These are phyloP conservation scores for Trichosurus vulpecula DNA, from an alignment of 2,797 vertebrate species.

Conservation along the genomic window DNA sequence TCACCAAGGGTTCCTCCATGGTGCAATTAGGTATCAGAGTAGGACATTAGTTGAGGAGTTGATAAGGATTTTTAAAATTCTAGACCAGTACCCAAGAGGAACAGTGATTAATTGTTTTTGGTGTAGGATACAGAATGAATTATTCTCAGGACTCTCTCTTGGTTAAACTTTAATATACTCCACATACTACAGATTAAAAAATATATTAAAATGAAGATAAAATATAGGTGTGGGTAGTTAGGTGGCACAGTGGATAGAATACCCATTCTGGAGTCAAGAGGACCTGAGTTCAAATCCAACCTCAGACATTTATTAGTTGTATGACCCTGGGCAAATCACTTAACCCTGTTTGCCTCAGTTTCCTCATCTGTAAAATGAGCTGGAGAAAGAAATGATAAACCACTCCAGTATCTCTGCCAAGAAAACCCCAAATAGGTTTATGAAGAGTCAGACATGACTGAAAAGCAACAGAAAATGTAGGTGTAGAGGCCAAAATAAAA, in stretches of 20 bases:
- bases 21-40: neutral
- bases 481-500: conserved; percentile 13
- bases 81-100: neutral
- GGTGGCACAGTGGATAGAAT: neutral
- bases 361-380: neutral
- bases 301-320: neutral
- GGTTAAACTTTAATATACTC: conserved; percentile 65
- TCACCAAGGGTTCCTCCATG: neutral
- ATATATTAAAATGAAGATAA: conserved; percentile 75
- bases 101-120: conserved; percentile 43
- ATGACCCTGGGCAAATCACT: neutral
- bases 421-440: neutral
- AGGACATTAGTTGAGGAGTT: neutral
- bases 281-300: neutral
- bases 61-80: neutral
- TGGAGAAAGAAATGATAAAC: neutral
- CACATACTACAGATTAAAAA: conserved; percentile 73
- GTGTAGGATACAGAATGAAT: conserved; percentile 67
- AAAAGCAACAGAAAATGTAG: neutral
- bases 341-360: neutral
- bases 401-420: neutral
- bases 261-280: neutral
- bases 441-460: neutral
- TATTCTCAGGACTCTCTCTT: conserved; percentile 66
- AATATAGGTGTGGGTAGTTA: conserved; percentile 64